Conservation (phyloP, 2,888 invertebrate species). For the Sarcophaga carnaria region DNA sequence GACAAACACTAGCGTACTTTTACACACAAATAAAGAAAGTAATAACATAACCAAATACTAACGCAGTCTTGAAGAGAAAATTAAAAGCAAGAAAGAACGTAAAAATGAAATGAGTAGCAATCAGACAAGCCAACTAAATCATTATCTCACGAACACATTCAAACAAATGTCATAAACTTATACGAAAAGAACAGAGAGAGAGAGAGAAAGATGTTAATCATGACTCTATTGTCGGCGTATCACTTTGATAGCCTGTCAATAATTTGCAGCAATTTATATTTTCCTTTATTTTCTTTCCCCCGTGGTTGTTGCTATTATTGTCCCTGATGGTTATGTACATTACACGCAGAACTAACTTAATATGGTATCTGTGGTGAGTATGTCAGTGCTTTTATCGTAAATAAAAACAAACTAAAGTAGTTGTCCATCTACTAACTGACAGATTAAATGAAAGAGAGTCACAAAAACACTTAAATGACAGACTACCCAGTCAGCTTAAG, state of each 20-base stretch:
- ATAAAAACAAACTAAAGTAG: not conserved
- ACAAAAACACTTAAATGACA: not conserved
- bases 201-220: not conserved
- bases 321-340: not conserved
- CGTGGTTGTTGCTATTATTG: not conserved
- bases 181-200: not conserved
- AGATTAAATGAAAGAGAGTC: not conserved
- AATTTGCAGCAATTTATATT: not conserved
- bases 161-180: not conserved
- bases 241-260: not conserved
- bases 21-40: constrained; percentile 5
- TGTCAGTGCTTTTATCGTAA: not conserved
- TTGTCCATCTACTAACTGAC: not conserved
- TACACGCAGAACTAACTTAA: not conserved
- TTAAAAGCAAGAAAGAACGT: not conserved
- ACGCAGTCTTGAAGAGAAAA: not conserved
- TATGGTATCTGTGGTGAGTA: not conserved
- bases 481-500: not conserved
- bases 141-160: constrained; percentile 28
- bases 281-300: not conserved
- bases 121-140: constrained; percentile 15
- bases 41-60: not conserved
- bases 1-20: constrained; percentile 21
- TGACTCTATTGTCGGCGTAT: not conserved
- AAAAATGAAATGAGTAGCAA: not conserved